Percentiles rank a stretch among this genome's conserved stretches.
Conservation (phyloP, 92 coral and sea anemone genomes). For the Siderastrea siderea region DNA sequence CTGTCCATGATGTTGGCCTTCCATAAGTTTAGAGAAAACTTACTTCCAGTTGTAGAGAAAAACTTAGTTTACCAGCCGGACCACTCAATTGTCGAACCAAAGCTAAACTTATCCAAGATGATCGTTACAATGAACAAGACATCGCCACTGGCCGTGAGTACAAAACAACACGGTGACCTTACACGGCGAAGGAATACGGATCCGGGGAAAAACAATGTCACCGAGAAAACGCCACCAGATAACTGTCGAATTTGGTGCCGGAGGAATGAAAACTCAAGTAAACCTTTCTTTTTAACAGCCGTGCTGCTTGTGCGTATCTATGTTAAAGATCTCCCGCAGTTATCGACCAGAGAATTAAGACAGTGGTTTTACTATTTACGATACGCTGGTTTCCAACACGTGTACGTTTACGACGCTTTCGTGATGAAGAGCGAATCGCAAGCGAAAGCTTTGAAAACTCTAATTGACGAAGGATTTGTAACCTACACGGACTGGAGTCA, state of each 20-base stretch:
- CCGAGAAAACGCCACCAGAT: not conserved
- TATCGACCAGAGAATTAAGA: constrained; percentile 69
- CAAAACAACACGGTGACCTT: not conserved
- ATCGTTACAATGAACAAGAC: not conserved
- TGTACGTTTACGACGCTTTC: constrained; percentile 76
- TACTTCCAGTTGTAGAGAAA: not conserved
- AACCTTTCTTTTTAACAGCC: constrained; percentile 77
- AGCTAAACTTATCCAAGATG: not conserved
- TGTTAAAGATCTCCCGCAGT: constrained; percentile 52
- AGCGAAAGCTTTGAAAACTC: constrained; percentile 44
- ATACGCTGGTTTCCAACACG: constrained; percentile 76
- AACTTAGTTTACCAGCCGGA: not conserved
- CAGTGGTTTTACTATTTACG: constrained; percentile 73
- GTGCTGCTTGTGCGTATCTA: constrained; percentile 75
- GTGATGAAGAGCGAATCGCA: constrained; percentile 68
- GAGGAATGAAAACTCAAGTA: constrained; percentile 40
- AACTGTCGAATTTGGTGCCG: constrained; percentile 72
- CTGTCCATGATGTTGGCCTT: not conserved
- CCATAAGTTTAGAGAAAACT: not conserved
- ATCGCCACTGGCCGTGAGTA: not conserved
- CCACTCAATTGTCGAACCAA: not conserved
- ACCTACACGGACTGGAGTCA: constrained; percentile 79
- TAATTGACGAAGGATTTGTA: constrained; percentile 70
- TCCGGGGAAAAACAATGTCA: not conserved
- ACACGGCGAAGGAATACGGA: not conserved